Base-by-base conservation (phyloP, 2,797 vertebrate genomes). In the Glossophaga mutica region DNA sequence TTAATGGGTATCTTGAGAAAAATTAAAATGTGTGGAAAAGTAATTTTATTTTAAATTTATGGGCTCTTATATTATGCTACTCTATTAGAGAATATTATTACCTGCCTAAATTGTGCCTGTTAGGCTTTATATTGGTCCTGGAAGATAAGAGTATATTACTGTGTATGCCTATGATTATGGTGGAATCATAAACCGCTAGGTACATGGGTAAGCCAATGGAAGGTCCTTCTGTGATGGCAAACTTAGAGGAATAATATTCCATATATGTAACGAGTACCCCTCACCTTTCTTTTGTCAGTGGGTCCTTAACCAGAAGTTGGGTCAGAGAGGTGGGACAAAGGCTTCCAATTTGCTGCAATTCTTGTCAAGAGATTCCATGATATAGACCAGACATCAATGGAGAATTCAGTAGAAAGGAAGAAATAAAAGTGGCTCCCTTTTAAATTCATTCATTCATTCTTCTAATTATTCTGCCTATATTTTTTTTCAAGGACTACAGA, bases 401-500 rank as follows among this genome's bases (percentile, higher is more conserved):
- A 62, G 21, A 87, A n/a, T 77, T 90, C 50, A 62, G 19, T 18
- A 94, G 19, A 55, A 96, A 87, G 8, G 22, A 81, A 62, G 39
- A 91, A 70, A 84, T 34, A 91, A 39, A 82, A 57, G 7, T 34
- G 5, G 29, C 32, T 76, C n/a, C 22, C 24, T 76, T 76, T 83
- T 16, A 93, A 90, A 83, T 77, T 77, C n/a, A 55, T 82, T 91
- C 26, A 74, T 37, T 89, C 42, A 74, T 86, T 78, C 6, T 96
- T 93, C 29, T 82, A 92, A 59, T 34, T 59, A 50, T 34, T 87
- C 52, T 76, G 76, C 19, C 77, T 44, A 6, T 50, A 18, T 9
- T 39, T 87, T 87, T 87, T 94, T 82, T 44, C 62, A 82, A 92
- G 46, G n/a, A 67, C 21, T 85, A 29, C 12, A 96, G 85, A 88